phyloP scores from a whole-genome alignment of 2,797 vertebrate genomes.

The Hypotaenidia philippensis region DNA sequence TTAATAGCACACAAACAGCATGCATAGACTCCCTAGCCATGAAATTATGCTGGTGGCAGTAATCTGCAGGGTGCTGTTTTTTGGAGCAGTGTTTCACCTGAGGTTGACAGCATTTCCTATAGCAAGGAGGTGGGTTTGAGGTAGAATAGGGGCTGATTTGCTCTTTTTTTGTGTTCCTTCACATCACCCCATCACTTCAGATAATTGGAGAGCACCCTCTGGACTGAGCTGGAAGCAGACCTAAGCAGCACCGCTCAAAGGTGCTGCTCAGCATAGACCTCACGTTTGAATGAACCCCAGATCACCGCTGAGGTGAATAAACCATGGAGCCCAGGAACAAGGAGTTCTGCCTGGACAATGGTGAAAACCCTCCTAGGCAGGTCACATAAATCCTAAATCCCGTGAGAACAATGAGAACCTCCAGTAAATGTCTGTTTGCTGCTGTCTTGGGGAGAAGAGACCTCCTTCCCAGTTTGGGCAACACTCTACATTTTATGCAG shows the following conservation, averaged over 20 bases:
- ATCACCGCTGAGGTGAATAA: background rate
- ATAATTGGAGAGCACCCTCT: background rate
- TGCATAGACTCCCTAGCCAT: background rate
- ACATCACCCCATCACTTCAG: background rate
- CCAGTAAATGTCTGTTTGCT: background rate
- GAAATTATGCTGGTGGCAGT: background rate
- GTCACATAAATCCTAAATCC: background rate
- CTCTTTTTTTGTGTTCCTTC: fast-evolving
- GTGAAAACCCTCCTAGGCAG: background rate
- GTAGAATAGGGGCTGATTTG: background rate
- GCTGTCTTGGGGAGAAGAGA: background rate
- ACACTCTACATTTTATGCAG: background rate
- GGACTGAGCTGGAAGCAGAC: background rate
- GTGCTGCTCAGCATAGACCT: background rate
- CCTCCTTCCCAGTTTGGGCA: background rate
- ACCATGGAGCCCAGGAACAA: background rate
- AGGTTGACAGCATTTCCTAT: background rate
- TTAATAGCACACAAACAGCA: background rate
- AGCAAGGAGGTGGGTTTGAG: background rate
- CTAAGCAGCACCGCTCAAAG: background rate
- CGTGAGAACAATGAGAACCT: background rate
- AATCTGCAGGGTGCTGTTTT: background rate
- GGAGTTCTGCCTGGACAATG: background rate
- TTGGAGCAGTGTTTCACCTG: background rate
- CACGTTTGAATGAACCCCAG: background rate